Base-by-base conservation (phyloP, 2,888 invertebrate genomes). In the Chironomus riparius region DNA sequence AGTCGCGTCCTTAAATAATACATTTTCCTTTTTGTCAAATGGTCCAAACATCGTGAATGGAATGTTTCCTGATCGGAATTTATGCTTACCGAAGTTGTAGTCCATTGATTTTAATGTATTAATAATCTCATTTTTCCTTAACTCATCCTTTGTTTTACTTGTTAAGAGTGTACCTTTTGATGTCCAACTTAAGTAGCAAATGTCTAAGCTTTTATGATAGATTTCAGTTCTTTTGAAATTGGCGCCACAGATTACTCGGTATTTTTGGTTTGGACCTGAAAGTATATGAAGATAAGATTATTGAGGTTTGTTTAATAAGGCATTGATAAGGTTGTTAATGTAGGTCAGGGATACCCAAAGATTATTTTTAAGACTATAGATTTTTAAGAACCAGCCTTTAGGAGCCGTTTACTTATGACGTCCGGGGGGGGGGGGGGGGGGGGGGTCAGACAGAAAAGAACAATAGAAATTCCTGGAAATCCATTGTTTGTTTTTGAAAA, bases 31-130 rank as follows among this genome's bases (percentile, higher is more conserved):
- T 56, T 87, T 88, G 78, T 92, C 90, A 79, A 87, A 93, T 0
- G 87, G 82, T 0, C 91, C 92, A 78, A 89, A 93, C 83, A 93
- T 85, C 0, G 89, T 87, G 79, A 92, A 91, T 78, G 91, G 87
- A 0, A 87, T 86, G 0, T 87, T 89, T 15, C 87, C 86, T 3
- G 85, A 84, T 73, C 85, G 85, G 79, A 83, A 86, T 18, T 47
- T 68, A 61, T 85, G 86, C 80, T 87, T 87, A 62, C 93, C 93
- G 81, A 93, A 93, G 47, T 90, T 82, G 78, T 87, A 86, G 80
- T 92, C 91, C 80, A 93, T 85, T 78, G 89, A 88, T 13, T 90
- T 85, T 56, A 94, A 86, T 0, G 91, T 88, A 78, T 91, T 89
- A 76, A 89, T 85, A 1, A 92, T 89, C 81, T 93, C 93, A 79